These are phyloP conservation scores for Menidia menidia DNA, from an alignment of 2,797 vertebrate genomes.

Conservation along the genomic window DNA sequence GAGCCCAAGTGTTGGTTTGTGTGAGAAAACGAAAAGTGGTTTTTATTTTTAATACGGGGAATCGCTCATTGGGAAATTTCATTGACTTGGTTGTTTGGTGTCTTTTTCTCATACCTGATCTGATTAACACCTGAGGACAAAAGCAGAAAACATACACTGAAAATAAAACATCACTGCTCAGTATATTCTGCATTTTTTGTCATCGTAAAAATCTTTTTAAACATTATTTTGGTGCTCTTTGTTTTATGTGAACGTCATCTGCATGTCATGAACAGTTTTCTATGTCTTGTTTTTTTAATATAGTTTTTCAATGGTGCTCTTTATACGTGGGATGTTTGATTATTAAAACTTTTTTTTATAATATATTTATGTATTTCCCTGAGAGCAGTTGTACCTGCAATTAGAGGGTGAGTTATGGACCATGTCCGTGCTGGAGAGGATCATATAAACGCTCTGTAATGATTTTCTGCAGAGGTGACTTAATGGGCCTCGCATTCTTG, in stretches of 20 bases:
- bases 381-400: not conserved
- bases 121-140: not conserved
- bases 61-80: no score
- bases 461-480: slow-evolving; percentile 32
- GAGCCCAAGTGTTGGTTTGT: no score
- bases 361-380: not conserved
- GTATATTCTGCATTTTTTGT: not conserved
- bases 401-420: slow-evolving; percentile 1
- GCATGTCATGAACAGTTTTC: not conserved
- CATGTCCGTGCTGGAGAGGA: slow-evolving; percentile 21
- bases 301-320: no score
- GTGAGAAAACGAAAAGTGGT: not conserved
- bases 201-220: no score
- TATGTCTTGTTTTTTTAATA: not conserved
- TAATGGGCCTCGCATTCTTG: slow-evolving; percentile 62
- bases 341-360: not conserved
- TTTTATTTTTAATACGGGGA: slow-evolving; percentile 48
- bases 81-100: no score
- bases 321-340: no score
- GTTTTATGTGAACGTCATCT: not conserved
- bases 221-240: no score
- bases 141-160: not conserved
- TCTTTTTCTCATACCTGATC: no score
- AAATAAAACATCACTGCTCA: slow-evolving; percentile 5
- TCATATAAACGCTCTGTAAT: slow-evolving; percentile 12